phyloP scores from a whole-genome alignment of 2,888 invertebrate species.

The Nomada fucata region DNA sequence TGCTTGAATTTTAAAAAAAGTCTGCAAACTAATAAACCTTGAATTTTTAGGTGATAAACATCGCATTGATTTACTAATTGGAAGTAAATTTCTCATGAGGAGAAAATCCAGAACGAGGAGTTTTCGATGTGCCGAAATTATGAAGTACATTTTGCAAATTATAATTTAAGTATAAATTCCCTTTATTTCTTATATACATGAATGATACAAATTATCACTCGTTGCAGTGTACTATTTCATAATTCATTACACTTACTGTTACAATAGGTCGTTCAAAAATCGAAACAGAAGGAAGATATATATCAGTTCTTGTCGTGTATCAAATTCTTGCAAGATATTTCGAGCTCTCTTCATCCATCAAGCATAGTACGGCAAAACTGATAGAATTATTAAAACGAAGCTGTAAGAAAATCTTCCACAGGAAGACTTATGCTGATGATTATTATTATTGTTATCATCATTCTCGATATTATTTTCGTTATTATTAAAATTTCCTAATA shows the following conservation, averaged over 20 bases:
- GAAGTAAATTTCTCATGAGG: no score
- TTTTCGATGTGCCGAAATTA: no score
- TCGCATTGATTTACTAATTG: no score
- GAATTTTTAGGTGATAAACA: no score
- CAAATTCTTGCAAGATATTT: slow-evolving; percentile 12
- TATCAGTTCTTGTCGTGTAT: neutral
- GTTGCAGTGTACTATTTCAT: neutral
- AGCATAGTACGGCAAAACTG: slow-evolving; percentile 9
- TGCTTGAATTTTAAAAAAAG: no score
- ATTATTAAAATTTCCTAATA: slow-evolving; percentile 84
- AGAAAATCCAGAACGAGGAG: no score
- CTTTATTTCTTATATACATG: slow-evolving; percentile 34
- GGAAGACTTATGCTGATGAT: neutral
- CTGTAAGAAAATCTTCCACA: neutral
- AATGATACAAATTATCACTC: neutral
- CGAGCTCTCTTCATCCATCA: neutral
- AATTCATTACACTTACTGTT: neutral
- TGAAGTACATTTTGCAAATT: neutral
- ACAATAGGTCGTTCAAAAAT: neutral
- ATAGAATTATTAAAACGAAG: slow-evolving; percentile 12
- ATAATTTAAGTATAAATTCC: neutral
- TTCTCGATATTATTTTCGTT: neutral
- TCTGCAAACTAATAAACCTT: no score
- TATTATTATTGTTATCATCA: neutral
- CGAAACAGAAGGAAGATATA: neutral